These are phyloP conservation scores for Malacoctenus gilli DNA, from an alignment of 2,797 vertebrate genomes.

Conservation along the genomic window DNA sequence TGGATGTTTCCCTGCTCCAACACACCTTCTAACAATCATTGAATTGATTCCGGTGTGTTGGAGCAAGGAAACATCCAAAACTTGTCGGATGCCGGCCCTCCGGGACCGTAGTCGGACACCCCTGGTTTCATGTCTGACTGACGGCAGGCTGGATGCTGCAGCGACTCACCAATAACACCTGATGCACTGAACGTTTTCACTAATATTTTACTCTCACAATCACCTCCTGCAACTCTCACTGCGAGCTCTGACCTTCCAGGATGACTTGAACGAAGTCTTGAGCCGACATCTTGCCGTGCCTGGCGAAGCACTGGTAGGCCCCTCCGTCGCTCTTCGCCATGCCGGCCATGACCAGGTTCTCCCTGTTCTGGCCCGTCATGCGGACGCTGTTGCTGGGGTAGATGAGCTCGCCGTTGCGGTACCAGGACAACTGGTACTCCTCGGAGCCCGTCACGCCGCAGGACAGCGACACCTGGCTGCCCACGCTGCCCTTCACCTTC, in stretches of 20 bases:
- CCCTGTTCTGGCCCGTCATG: constrained; percentile 89
- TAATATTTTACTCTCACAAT: too few species aligned
- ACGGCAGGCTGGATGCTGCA: too few species aligned
- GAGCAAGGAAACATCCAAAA: too few species aligned
- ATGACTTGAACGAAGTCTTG: constrained; percentile 97
- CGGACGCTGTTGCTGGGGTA: constrained; percentile 91
- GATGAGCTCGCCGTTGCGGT: constrained; percentile 94
- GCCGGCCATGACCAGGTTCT: constrained; percentile 96
- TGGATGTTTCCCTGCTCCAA: too few species aligned
- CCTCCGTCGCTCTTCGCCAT: constrained; percentile 98
- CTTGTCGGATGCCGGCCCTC: too few species aligned
- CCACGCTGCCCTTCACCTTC: constrained; percentile 96
- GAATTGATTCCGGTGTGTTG: too few species aligned
- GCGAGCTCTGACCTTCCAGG: constrained; percentile 89
- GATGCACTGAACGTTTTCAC: too few species aligned
- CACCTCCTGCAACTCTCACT: background rate
- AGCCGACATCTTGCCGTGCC: constrained; percentile 93
- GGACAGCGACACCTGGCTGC: constrained; percentile 95
- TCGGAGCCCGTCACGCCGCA: constrained; percentile 92
- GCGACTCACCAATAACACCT: too few species aligned
- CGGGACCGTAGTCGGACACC: too few species aligned
- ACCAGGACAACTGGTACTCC: constrained; percentile 95
- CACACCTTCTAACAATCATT: too few species aligned
- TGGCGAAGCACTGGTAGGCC: constrained; percentile 97
- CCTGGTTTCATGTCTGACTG: too few species aligned